Evolutionary conservation across 2,113 vertebrate genomes (phyloP).

Genomic region (Microtus ochrogaster): DNA sequence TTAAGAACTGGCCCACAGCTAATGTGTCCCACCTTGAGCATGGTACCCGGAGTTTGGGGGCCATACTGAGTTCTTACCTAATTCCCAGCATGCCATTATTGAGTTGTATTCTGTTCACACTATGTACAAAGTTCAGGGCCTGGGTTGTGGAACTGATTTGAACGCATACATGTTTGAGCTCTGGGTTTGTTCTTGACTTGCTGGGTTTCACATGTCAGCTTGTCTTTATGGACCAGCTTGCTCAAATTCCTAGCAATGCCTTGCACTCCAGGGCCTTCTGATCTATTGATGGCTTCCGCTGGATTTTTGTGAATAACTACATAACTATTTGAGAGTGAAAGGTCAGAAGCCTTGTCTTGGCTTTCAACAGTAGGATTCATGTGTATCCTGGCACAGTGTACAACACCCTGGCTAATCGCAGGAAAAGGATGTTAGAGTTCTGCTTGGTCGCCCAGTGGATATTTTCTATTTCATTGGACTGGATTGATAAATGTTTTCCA

Average conservation of each 20-base stretch:
- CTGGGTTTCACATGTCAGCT: background rate
- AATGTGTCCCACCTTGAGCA: background rate
- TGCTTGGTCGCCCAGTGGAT: no score
- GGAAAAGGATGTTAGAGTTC: background rate
- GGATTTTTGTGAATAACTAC: background rate
- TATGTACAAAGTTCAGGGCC: background rate
- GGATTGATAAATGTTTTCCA: background rate
- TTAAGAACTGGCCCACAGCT: background rate
- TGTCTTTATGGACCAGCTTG: background rate
- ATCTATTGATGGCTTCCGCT: background rate
- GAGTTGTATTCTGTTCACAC: background rate
- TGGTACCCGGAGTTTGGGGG: rapidly evolving
- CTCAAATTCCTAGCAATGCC: background rate
- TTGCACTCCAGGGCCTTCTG: background rate
- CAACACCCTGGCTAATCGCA: background rate
- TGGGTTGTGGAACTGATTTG: background rate
- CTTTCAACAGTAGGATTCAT: background rate
- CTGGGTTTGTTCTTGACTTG: background rate
- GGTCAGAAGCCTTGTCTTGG: background rate
- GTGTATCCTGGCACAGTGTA: no score
- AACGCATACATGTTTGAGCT: background rate
- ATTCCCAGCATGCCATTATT: background rate
- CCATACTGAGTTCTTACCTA: background rate
- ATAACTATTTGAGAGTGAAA: background rate
- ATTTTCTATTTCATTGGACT: background rate